Evolutionary conservation across 2,113 vertebrate species (phyloP).

Genomic region (Stomatorhinus ivindoensis): DNA sequence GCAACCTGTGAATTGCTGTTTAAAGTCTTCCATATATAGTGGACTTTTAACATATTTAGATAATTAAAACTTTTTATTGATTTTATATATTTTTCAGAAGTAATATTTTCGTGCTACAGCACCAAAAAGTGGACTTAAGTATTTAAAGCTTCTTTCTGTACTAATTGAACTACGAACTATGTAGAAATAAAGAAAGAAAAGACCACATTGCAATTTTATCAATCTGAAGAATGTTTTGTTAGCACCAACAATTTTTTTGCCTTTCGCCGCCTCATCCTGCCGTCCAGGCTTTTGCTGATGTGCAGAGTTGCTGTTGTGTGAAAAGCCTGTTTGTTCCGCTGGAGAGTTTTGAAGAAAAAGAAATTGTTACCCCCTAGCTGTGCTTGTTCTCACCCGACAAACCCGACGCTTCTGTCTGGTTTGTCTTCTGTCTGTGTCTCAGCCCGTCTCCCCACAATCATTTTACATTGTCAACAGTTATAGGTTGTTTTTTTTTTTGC

Average conservation of each 20-base stretch:
- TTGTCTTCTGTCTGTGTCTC: constrained; percentile 11
- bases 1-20: background rate
- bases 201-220: background rate
- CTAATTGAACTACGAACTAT: background rate
- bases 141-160: background rate
- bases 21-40: background rate
- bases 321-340: constrained; percentile 67
- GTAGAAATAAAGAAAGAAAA: background rate
- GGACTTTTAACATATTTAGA: background rate
- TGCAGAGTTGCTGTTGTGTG: constrained; percentile 57
- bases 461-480: background rate
- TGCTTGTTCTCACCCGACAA: constrained; percentile 42
- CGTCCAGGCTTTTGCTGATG: constrained; percentile 59
- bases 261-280: background rate
- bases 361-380: constrained; percentile 36
- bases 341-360: constrained; percentile 61
- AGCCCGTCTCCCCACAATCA: background rate
- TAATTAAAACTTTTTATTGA: background rate
- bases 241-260: constrained; percentile 32
- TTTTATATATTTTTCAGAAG: background rate
- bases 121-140: background rate
- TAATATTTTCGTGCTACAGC: background rate
- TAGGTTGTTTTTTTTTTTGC: background rate
- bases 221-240: background rate
- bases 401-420: constrained; percentile 44